phyloP scores from a whole-genome alignment of 2,888 invertebrate genomes.

The Ecdyonurus torrentis region DNA sequence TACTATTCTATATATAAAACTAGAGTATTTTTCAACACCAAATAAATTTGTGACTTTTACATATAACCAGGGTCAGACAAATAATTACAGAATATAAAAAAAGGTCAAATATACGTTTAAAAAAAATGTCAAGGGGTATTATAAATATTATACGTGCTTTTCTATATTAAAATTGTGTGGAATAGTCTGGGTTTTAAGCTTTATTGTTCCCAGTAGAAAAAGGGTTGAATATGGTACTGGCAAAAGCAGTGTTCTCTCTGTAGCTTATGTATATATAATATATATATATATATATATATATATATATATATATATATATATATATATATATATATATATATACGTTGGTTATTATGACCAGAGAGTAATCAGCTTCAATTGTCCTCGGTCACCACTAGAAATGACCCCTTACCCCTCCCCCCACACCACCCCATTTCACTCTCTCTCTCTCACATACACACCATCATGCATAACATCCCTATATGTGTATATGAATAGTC shows the following conservation, averaged over 20 bases:
- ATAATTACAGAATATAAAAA: not conserved
- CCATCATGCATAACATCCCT: too few species aligned
- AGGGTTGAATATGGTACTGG: not conserved
- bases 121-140: too few species aligned
- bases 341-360: not conserved
- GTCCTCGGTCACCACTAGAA: not conserved
- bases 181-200: not conserved
- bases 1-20: not conserved
- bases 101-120: not conserved
- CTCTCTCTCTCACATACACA: too few species aligned
- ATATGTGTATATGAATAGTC: too few species aligned
- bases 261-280: too few species aligned
- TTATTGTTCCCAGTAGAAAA: not conserved
- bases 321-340: too few species aligned
- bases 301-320: too few species aligned
- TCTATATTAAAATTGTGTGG: too few species aligned
- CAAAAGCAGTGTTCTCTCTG: too few species aligned
- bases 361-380: constrained; percentile 2
- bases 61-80: not conserved
- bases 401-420: too few species aligned
- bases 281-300: too few species aligned
- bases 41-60: not conserved
- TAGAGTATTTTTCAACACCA: not conserved
- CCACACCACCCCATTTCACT: too few species aligned
- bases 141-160: not conserved